phyloP scores from a whole-genome alignment of 2,797 vertebrate species.

The Rachycentron canadum region DNA sequence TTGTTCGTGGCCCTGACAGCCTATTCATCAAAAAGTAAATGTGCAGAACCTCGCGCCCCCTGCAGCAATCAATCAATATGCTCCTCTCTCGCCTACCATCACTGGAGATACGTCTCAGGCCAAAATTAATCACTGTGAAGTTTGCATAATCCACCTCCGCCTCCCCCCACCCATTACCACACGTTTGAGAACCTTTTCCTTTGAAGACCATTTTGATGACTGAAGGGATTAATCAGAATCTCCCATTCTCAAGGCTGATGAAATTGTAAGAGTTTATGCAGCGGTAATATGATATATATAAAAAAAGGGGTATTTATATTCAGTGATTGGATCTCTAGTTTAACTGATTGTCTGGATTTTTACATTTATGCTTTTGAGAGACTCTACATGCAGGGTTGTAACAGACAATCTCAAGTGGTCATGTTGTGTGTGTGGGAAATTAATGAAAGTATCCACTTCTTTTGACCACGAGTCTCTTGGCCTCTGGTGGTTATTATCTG shows the following conservation, averaged over 20 bases:
- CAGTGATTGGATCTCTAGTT: slow-evolving; percentile 57
- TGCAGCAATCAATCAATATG: slow-evolving; percentile 88
- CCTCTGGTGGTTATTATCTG: background rate
- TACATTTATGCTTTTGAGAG: slow-evolving; percentile 44
- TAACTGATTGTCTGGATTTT: slow-evolving; percentile 51
- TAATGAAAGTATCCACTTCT: background rate
- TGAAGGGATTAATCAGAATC: slow-evolving; percentile 79
- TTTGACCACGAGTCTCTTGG: background rate
- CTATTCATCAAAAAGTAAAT: slow-evolving; percentile 88
- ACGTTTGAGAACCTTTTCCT: slow-evolving; percentile 81
- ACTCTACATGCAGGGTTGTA: slow-evolving; percentile 6
- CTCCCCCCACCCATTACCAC: slow-evolving; percentile 68
- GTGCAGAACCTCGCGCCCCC: slow-evolving; percentile 82
- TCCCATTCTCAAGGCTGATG: slow-evolving; percentile 59
- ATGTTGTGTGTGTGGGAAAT: background rate
- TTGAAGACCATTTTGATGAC: slow-evolving; percentile 77
- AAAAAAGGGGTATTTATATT: no score
- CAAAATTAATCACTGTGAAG: slow-evolving; percentile 86
- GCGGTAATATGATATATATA: slow-evolving; percentile 43
- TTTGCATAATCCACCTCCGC: slow-evolving; percentile 83
- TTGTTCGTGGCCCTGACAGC: slow-evolving; percentile 86
- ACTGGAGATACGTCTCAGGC: slow-evolving; percentile 78
- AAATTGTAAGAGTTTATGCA: slow-evolving; percentile 61
- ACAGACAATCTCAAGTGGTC: slow-evolving; percentile 24
- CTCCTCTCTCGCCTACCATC: slow-evolving; percentile 78